Base-by-base conservation (phyloP, 2,113 vertebrate genomes). In the Colossoma macropomum region DNA sequence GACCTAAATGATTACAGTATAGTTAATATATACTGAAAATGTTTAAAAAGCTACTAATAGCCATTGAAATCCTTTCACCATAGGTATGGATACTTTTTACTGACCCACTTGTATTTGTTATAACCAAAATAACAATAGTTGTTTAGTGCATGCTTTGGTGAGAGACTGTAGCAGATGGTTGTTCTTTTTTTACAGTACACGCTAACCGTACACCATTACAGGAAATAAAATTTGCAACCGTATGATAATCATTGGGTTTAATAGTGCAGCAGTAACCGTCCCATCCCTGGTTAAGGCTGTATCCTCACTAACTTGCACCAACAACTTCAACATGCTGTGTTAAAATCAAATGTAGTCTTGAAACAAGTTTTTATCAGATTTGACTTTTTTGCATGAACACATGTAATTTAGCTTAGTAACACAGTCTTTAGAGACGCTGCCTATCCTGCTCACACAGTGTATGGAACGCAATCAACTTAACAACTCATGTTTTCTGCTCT, bases 371-470 rank as follows among this genome's bases (percentile, higher is more conserved):
- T 73, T 59, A 62, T 50, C 17, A n/a, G 19, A 52, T 41, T 65
- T 63, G 68, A 27, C 45, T 48, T 75, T 59, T 25, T 45, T 23
- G 59, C 59, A 66, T 81, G 60, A 52, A 75, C n/a, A 56, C 52
- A 41, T 45, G 41, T 56, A 48, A 82, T 75, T 66, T 34, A 54
- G 62, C 72, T 56, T 66, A 66, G 17, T 16, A 75, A 56, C 59
- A 75, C 70, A 81, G 80, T 65, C 62, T 74, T 63, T 6, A 59
- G 54, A 38, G 66, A 70, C 32, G 17, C 28, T 60, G 34, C 69
- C 68, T 52, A 21, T 74, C 71, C 45, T 80, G 69, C 68, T 82
- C 66, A 83, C 25, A 70, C 32, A 83, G 66, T 28, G 45, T 30
- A 65, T 16, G 34, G 70, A 77, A 81, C 27, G 32, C 38, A 69